A percentile compares a stretch with the other conserved stretches of the same genome.
These are phyloP conservation scores for Botia almorhae DNA, from an alignment of 2,797 vertebrate genomes.

Conservation along the genomic window DNA sequence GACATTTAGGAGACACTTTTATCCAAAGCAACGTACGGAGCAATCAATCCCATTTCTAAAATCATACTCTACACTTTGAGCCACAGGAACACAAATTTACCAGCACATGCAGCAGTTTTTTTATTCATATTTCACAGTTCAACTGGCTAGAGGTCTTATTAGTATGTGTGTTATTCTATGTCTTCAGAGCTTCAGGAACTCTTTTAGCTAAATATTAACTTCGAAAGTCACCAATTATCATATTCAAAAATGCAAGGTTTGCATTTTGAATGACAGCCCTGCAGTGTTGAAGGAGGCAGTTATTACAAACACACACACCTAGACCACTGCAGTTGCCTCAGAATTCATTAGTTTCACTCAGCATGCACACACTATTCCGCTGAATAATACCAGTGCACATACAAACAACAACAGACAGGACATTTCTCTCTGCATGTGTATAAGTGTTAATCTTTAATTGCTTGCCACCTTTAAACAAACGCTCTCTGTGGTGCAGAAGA, in stretches of 20 bases:
- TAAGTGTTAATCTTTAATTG: constrained; percentile 53
- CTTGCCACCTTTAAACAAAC: constrained; percentile 59
- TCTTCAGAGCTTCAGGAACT: no score
- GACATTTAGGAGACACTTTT: background rate
- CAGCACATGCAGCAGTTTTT: no score
- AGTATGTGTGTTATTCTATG: no score
- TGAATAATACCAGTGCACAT: background rate
- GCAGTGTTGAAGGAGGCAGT: background rate
- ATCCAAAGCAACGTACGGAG: background rate
- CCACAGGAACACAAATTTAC: no score
- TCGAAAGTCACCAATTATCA: background rate
- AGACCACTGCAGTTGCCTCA: background rate
- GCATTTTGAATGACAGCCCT: background rate
- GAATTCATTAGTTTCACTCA: background rate
- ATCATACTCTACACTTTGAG: background rate
- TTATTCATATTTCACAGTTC: no score
- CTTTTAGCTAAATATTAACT: background rate
- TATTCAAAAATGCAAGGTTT: background rate
- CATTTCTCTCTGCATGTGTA: constrained; percentile 16
- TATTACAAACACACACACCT: constrained; percentile 14
- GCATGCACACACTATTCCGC: background rate
- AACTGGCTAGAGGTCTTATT: no score
- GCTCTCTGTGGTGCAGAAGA: constrained; percentile 45
- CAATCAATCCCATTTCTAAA: background rate
- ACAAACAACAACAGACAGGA: constrained; percentile 11